Base-by-base conservation (phyloP, 2,888 invertebrate genomes). In the Callinectes sapidus region DNA sequence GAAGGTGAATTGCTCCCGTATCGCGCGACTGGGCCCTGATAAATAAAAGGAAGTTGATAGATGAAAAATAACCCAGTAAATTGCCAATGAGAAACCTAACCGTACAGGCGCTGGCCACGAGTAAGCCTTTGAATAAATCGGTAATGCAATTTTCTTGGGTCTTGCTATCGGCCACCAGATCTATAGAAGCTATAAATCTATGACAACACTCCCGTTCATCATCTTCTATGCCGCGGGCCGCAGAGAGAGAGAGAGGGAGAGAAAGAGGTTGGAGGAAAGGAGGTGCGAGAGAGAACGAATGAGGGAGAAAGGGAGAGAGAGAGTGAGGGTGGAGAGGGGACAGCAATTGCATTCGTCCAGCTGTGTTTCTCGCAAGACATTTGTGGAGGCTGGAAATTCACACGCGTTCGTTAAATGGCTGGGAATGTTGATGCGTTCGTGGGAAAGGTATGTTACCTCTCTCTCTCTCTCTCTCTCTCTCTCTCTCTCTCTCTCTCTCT, bases 161-260 rank as follows among this genome's bases (percentile, higher is more conserved):
- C 93, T 88, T 92, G 86, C 93, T 93, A 93, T 93, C 93, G 89
- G 81, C 93, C 93, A 85, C 93, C 91, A 91, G 93, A 93, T 93
- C 93, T 93, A 93, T 93, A 93, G 93, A 91, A 93, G 91, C 91
- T 93, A 93, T 93, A 93, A 93, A 91, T 93, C 93, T 91, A 93
- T 81, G 93, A 89, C 93, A 93, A 89, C 93, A 48, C 86, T 48
- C 85, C 91, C 93, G 91, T 93, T 91, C 93, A 93, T 93, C 93
- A 93, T 93, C 86, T 90, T 61, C 87, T 90, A 85, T 90, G 71
- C 92, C 54, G 48, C 39, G 54, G 85, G 85, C 89, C 39, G 81
- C 54, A 14, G 91, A 66, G 92, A 89, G 89, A 35, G 85, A 85
- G 89, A 81, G 89, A 91, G n/a, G n/a, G 39, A 39, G 86, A 77